phyloP scores from a whole-genome alignment of 1,140 invertebrate genomes.

The Agrypnia vestita region DNA sequence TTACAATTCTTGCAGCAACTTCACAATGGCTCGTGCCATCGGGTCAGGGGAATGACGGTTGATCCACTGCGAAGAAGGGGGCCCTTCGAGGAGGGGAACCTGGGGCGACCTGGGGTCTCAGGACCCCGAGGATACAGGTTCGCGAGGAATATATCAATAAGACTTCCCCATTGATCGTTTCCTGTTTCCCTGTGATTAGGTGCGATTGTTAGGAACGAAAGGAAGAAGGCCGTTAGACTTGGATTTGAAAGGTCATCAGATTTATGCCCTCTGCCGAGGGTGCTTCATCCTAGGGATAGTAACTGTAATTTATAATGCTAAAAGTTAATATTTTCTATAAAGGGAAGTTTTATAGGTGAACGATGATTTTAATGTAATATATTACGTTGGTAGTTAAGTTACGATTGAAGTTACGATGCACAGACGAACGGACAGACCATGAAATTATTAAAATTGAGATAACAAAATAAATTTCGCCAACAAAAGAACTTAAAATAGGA shows the following conservation, averaged over 20 bases:
- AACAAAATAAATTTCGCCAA: no score
- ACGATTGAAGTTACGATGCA: no score
- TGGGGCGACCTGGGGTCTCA: background rate
- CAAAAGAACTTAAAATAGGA: no score
- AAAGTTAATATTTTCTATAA: no score
- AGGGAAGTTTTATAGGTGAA: no score
- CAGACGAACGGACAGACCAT: no score
- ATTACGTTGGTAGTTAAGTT: no score
- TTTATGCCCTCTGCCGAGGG: conserved; percentile 23
- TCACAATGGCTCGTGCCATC: conserved; percentile 38
- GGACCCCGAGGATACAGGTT: background rate
- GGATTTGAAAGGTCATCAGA: conserved; percentile 15
- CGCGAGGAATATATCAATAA: conserved; percentile 14
- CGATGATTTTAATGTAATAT: no score
- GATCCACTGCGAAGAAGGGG: background rate
- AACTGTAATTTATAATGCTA: background rate
- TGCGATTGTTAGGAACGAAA: conserved; percentile 13
- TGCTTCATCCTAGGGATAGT: background rate
- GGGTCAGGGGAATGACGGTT: conserved; percentile 39
- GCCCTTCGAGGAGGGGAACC: background rate
- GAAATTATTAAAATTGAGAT: no score
- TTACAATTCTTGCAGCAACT: conserved; percentile 31
- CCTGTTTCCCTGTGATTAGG: conserved; percentile 40
- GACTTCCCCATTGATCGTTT: conserved; percentile 40
- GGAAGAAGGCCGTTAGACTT: conserved; percentile 17